Conservation (phyloP, 2,113 vertebrate species). For the Canis aureus region DNA sequence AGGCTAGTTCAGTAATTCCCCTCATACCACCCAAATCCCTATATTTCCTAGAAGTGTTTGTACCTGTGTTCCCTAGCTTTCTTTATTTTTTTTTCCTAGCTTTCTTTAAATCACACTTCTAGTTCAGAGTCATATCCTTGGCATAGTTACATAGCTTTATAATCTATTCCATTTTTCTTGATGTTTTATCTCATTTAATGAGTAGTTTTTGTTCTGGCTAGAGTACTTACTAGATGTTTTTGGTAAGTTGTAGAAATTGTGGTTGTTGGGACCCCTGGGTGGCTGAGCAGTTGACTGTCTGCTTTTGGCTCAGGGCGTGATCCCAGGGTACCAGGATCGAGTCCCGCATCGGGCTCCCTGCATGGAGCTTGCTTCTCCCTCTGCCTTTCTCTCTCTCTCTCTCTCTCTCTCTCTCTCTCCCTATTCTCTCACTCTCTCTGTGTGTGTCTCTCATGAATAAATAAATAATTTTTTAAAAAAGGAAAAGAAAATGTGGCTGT, state of each 20-base stretch:
- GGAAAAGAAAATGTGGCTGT: neutral
- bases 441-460: too few species aligned
- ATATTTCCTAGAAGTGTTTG: neutral
- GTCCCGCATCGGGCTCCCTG: too few species aligned
- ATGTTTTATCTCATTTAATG: neutral
- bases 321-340: too few species aligned
- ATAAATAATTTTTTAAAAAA: too few species aligned
- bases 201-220: neutral
- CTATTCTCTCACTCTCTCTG: too few species aligned
- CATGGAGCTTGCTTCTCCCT: too few species aligned
- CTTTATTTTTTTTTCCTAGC: neutral
- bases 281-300: too few species aligned
- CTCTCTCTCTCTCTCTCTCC: too few species aligned
- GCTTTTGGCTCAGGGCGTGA: too few species aligned
- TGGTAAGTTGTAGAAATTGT: neutral
- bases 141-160: neutral
- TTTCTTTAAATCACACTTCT: neutral
- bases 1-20: neutral
- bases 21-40: neutral
- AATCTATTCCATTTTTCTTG: neutral
- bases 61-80: neutral
- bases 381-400: too few species aligned
- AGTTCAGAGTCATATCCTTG: neutral
- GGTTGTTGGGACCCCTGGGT: neutral
- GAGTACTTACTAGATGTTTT: neutral